These are phyloP conservation scores for Melikaiella ostensackeni DNA, from an alignment of 2,888 invertebrate genomes.

Conservation along the genomic window DNA sequence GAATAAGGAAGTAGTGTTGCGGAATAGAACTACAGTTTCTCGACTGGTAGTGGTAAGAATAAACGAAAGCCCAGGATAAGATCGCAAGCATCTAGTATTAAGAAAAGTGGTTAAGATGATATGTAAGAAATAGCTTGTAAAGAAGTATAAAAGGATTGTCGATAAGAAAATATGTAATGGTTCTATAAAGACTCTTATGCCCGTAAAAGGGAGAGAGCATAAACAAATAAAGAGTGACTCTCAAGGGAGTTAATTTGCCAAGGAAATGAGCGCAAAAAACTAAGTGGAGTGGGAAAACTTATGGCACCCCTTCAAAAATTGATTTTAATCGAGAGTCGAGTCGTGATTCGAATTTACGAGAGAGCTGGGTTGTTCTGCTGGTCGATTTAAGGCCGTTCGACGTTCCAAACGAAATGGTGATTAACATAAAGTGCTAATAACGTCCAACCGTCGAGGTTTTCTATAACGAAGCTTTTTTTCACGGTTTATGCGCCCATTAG, in stretches of 20 bases:
- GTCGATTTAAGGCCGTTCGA: conserved; percentile 71
- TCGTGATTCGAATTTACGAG: conserved; percentile 72
- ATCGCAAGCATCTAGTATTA: too few relatives aligned
- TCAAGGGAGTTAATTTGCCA: background rate
- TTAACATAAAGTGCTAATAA: conserved; percentile 77
- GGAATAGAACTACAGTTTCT: too few relatives aligned
- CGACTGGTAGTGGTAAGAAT: too few relatives aligned
- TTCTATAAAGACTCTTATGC: too few relatives aligned
- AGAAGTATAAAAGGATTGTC: too few relatives aligned
- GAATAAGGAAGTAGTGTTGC: too few relatives aligned
- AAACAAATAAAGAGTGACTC: too few relatives aligned
- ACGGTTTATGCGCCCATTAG: conserved; percentile 74
- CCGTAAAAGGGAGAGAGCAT: too few relatives aligned
- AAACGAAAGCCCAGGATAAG: too few relatives aligned
- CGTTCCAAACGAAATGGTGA: conserved; percentile 70
- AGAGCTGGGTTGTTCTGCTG: conserved; percentile 65
- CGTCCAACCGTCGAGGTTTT: conserved; percentile 69
- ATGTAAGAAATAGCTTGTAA: too few relatives aligned
- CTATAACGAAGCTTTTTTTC: conserved; percentile 71
- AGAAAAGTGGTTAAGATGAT: too few relatives aligned
- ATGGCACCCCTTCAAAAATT: conserved; percentile 60
- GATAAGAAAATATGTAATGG: too few relatives aligned
- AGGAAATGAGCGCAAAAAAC: conserved; percentile 6
- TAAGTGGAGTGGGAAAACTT: conserved; percentile 8
- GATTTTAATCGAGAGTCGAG: conserved; percentile 71